phyloP scores from a whole-genome alignment of 1,140 invertebrate species.

The Pantala flavescens region DNA sequence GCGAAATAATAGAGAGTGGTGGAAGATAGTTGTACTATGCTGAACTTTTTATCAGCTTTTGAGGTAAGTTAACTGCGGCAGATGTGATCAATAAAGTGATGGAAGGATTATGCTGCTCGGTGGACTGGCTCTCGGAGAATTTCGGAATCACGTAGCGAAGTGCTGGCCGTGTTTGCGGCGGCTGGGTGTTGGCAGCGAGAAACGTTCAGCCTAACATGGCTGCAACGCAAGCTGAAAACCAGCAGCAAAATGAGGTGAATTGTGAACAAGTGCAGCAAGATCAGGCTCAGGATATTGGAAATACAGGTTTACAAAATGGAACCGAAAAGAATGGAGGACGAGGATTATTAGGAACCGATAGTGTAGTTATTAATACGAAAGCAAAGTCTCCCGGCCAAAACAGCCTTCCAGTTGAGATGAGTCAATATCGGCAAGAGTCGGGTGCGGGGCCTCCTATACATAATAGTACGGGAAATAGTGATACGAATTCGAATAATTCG shows the following conservation, averaged over 20 bases:
- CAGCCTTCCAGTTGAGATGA: constrained; percentile 34
- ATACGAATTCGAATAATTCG: constrained; percentile 31
- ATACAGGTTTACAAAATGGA: constrained; percentile 47
- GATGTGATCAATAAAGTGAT: constrained; percentile 26
- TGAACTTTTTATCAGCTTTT: constrained; percentile 19
- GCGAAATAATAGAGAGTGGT: constrained; percentile 50
- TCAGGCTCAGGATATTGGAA: constrained; percentile 47
- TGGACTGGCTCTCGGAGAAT: constrained; percentile 29
- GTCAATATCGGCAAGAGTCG: constrained; percentile 43
- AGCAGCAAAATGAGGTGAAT: constrained; percentile 44
- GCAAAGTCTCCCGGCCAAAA: constrained; percentile 26
- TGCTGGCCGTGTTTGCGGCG: constrained; percentile 29
- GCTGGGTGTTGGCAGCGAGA: constrained; percentile 30
- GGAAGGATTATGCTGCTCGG: constrained; percentile 29
- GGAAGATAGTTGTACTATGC: constrained; percentile 26
- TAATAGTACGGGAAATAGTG: constrained; percentile 28
- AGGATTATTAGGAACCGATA: constrained; percentile 33
- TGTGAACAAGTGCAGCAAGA: constrained; percentile 42
- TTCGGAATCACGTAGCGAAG: constrained; percentile 29
- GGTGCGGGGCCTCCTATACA: constrained; percentile 36
- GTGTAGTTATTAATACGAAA: constrained; percentile 28
- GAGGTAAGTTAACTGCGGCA: constrained; percentile 18
- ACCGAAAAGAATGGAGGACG: constrained; percentile 35
- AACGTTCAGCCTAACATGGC: constrained; percentile 45
- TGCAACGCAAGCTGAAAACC: constrained; percentile 47